Evolutionary conservation across 2,113 vertebrate species (phyloP), one percentile per base, ranked within the genome.

Genomic region (Ptyas mucosa): DNA sequence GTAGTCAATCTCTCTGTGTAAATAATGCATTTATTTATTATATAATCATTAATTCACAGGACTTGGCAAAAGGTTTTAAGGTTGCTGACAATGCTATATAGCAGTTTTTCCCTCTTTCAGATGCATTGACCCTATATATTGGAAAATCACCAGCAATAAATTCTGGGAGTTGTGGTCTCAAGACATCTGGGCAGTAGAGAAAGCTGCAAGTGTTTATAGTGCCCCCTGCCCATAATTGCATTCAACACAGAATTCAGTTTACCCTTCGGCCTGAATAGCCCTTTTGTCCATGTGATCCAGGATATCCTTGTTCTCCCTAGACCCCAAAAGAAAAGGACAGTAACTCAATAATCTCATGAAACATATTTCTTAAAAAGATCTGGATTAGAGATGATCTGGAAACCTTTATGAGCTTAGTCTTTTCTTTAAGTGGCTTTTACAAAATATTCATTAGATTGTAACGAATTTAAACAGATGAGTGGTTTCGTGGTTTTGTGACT

Each of bases 181-280:
- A 11, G 23, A 24, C 23, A 61, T 64, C 58, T 29, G 9, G 58
- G 9, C 26, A 26, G 58, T 64, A 29, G 61, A 26, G 26, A 29
- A 64, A 64, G 0, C 26, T 64, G 58, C 26, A 64, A 92, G 64
- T 91, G 10, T 7, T 1, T 9, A 86, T n/a, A 46, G 51, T 46
- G 51, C 49, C n/a, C 87, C 69, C 43, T 6, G 46, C 54, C 89
- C 88, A 89, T 43, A 26, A 57, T 86, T 88, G 86, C 69, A 6
- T 81, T 12, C 24, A 88, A 6, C 86, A 46, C 58, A 34, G 53
- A 57, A 21, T 26, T 12, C 24, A 75, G 10, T 94, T 98, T 96
- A 99, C 98, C 55, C 87, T 93, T 93, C 95, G 97, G 95, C 98
- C 98, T 10, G 89, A 55, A 87, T 95, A 89, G 96, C 98, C 98